These are phyloP conservation scores for Dysmachus trigonus DNA, from an alignment of 2,888 invertebrate species.

Conservation along the genomic window DNA sequence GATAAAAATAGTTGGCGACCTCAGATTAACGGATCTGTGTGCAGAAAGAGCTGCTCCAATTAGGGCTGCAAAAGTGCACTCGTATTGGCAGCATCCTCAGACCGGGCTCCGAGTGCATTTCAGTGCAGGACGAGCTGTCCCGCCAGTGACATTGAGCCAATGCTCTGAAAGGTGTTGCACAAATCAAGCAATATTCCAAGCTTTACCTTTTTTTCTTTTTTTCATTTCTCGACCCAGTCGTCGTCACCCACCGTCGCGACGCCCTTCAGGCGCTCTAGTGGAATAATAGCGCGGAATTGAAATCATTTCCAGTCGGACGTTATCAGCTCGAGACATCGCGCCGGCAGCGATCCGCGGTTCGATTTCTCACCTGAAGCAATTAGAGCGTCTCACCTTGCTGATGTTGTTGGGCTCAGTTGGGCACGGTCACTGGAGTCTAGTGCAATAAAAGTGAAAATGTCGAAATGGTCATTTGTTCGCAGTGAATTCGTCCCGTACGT, in stretches of 20 bases:
- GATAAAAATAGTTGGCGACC: conserved; percentile 36
- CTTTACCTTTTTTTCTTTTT: not conserved
- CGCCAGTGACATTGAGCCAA: not conserved
- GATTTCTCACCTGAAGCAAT: not conserved
- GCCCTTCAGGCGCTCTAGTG: not conserved
- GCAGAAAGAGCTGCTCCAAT: not conserved
- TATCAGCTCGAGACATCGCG: not conserved
- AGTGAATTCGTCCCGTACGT: conserved; percentile 51
- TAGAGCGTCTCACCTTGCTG: not conserved
- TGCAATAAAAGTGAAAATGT: conserved; percentile 48
- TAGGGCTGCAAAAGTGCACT: not conserved
- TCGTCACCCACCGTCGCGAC: not conserved
- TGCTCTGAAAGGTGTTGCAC: not conserved
- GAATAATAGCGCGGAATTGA: not conserved
- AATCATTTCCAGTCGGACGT: not conserved
- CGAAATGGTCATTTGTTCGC: conserved; percentile 53
- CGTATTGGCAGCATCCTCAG: not conserved
- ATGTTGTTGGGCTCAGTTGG: not conserved
- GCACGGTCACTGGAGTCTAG: not conserved
- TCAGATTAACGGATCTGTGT: conserved; percentile 20
- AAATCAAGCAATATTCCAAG: not conserved
- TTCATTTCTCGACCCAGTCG: not conserved
- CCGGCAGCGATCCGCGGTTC: not conserved
- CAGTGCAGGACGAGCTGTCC: not conserved
- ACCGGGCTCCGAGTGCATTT: not conserved